Conservation (phyloP, 2,797 vertebrate genomes). For the Brachyalestes nurse region DNA sequence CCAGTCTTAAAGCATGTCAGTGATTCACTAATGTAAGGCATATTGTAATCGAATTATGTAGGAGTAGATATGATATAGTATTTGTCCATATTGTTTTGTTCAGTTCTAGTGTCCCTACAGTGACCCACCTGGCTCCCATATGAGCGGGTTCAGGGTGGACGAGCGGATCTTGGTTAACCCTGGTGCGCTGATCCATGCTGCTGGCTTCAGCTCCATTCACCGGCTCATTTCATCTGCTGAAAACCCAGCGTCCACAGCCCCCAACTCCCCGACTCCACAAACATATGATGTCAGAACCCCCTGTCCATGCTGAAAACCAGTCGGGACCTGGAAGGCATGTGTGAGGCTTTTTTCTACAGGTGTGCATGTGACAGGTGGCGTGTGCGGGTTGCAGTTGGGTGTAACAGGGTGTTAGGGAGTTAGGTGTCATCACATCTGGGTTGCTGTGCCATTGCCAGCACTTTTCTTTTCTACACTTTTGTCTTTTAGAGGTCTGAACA, state of each 20-base stretch:
- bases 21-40: no score
- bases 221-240: conserved; percentile 82
- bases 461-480: conserved; percentile 7
- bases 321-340: conserved; percentile 20
- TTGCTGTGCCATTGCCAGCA: neutral
- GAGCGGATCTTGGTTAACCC: conserved; percentile 74
- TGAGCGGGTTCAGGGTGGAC: conserved; percentile 65
- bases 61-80: neutral
- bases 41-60: neutral
- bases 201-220: conserved; percentile 58
- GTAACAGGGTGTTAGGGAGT: conserved; percentile 18
- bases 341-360: conserved; percentile 24
- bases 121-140: conserved; percentile 40
- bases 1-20: no score
- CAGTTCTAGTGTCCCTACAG: neutral
- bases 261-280: conserved; percentile 13
- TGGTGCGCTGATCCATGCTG: conserved; percentile 74
- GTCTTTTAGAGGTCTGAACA: conserved; percentile 30
- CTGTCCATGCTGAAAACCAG: neutral
- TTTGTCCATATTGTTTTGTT: neutral
- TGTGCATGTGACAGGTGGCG: neutral
- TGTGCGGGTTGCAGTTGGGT: conserved; percentile 18
- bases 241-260: conserved; percentile 62
- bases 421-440: conserved; percentile 42
- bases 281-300: conserved; percentile 39